Percentiles rank a stretch among this genome's conserved stretches.
phyloP scores from a whole-genome alignment of 2,113 vertebrate species.

The Chionomys nivalis region DNA sequence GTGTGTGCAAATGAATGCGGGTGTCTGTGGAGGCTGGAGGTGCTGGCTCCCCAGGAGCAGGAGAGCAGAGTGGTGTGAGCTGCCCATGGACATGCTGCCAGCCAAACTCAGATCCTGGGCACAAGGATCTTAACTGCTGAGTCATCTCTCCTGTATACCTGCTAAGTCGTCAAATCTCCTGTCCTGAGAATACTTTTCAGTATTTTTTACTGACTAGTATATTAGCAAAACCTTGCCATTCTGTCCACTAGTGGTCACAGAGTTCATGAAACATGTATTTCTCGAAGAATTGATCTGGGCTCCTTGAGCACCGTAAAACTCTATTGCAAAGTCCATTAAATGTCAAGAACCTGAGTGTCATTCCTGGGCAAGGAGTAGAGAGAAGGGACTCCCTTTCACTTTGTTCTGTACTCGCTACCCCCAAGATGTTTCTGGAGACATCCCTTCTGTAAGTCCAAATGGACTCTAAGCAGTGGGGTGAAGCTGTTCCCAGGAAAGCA shows the following conservation, averaged over 20 bases:
- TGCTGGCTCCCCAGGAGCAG: not conserved
- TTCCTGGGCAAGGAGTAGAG: not conserved
- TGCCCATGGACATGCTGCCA: too few relatives aligned
- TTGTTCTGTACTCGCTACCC: too few relatives aligned
- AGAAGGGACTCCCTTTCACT: not conserved
- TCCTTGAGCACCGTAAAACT: not conserved
- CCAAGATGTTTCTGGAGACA: not conserved
- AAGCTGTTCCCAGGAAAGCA: not conserved
- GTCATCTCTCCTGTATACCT: too few relatives aligned
- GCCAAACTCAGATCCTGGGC: not conserved
- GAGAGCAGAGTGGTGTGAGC: too few relatives aligned
- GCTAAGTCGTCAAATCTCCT: too few relatives aligned
- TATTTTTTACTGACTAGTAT: not conserved
- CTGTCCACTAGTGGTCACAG: not conserved
- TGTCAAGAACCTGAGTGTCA: not conserved
- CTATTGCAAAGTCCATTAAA: not conserved
- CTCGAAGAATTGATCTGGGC: not conserved
- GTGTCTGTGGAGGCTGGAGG: too few relatives aligned
- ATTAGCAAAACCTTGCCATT: not conserved
- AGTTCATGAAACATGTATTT: not conserved
- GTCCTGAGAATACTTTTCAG: not conserved
- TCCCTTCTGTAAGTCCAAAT: not conserved
- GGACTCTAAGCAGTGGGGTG: not conserved
- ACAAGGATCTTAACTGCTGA: too few relatives aligned
- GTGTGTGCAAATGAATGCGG: not conserved